Evolutionary conservation across 2,888 invertebrate species (phyloP).

Genomic region (Acanthosepion esculentum): DNA sequence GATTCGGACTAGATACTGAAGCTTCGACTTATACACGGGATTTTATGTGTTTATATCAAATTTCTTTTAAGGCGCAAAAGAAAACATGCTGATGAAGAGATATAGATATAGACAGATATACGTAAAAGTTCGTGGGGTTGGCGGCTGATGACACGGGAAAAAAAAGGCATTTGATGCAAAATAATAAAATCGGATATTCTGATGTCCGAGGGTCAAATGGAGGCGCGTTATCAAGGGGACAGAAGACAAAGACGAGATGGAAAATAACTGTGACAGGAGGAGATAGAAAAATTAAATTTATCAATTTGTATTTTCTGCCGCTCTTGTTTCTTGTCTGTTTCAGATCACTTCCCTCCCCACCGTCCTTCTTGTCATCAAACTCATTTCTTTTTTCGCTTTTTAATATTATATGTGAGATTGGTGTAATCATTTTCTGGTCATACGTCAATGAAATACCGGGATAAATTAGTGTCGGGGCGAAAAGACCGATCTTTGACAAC

Average conservation of each 20-base stretch:
- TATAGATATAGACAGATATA: background rate
- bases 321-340: background rate
- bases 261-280: background rate
- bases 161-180: background rate
- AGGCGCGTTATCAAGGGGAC: background rate
- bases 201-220: background rate
- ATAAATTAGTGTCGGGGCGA: background rate
- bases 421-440: slow-evolving; percentile 8
- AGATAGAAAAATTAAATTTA: slow-evolving; percentile 17
- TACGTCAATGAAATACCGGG: background rate
- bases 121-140: background rate
- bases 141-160: background rate
- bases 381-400: background rate
- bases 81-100: no score
- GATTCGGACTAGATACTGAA: no score
- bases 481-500: background rate
- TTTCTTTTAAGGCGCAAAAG: background rate
- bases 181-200: background rate
- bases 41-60: background rate
- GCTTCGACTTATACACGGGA: no score
- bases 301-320: background rate
- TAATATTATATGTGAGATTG: background rate
- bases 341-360: background rate
- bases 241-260: background rate
- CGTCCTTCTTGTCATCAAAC: background rate